phyloP scores from a whole-genome alignment of 64 coral and sea anemone genomes.

The Montipora sp. region DNA sequence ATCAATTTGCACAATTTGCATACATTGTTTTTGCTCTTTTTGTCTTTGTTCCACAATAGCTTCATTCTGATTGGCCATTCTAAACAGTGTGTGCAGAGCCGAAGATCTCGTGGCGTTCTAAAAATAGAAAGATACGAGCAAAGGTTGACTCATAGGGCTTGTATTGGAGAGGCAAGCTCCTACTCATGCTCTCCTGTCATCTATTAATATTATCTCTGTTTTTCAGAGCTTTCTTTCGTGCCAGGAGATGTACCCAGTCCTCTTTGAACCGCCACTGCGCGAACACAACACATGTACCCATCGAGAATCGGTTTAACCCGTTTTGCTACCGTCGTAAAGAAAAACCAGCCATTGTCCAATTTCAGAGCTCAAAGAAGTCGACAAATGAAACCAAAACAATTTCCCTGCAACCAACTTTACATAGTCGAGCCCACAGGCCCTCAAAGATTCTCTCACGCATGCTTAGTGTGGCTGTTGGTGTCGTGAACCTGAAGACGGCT shows the following conservation, averaged over 20 bases:
- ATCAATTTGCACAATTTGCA: no score
- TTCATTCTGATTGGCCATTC: no score
- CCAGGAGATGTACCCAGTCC: constrained; percentile 18
- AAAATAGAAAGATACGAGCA: no score
- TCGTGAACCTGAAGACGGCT: neutral
- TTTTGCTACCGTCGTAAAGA: neutral
- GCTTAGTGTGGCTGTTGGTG: neutral
- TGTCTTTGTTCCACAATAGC: no score
- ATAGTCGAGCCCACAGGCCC: neutral
- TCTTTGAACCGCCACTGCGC: constrained; percentile 24
- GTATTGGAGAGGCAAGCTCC: no score
- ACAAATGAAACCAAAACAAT: neutral
- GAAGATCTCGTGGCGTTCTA: no score
- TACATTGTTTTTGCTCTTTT: no score
- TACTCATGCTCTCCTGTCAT: no score
- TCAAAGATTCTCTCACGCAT: constrained; percentile 3
- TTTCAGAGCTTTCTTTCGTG: neutral
- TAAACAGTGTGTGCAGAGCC: no score
- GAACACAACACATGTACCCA: neutral
- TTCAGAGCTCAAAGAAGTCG: neutral
- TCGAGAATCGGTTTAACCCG: neutral
- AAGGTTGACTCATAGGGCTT: no score
- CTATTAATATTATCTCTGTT: neutral
- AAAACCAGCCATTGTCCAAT: neutral
- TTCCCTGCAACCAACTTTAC: neutral